These are phyloP conservation scores for Sympetrum striolatum DNA, from an alignment of 2,888 invertebrate genomes.

Conservation along the genomic window DNA sequence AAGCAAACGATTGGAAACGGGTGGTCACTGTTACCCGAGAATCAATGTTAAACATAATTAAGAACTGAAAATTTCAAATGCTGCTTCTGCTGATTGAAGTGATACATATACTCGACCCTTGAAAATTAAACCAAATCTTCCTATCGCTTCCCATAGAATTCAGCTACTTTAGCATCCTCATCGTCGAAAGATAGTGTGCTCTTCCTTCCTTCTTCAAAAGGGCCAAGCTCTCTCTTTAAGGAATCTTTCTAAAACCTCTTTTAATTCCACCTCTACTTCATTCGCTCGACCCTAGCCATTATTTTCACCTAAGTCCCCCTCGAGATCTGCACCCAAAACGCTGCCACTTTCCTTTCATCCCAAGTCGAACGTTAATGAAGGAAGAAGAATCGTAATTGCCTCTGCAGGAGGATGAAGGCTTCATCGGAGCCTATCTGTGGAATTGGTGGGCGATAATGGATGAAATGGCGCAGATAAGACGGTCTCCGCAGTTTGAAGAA, in stretches of 20 bases:
- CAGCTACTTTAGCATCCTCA: not conserved
- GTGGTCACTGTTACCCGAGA: no score
- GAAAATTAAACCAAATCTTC: not conserved
- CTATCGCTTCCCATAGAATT: not conserved
- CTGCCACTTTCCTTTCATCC: not conserved
- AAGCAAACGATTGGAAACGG: no score
- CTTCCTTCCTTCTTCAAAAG: not conserved
- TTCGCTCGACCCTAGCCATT: not conserved
- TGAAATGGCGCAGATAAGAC: not conserved
- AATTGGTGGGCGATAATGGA: not conserved
- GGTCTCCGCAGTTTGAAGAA: not conserved
- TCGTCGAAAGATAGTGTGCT: not conserved
- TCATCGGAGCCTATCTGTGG: not conserved
- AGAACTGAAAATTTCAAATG: not conserved
- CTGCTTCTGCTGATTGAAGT: not conserved
- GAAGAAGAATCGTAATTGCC: not conserved
- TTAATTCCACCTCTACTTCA: not conserved
- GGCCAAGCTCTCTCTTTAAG: not conserved
- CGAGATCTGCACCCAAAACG: not conserved
- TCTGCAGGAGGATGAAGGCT: not conserved
- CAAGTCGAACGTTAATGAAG: not conserved
- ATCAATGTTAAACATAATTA: no score
- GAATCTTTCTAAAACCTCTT: not conserved
- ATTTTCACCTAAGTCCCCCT: not conserved
- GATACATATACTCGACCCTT: not conserved